A percentile compares a stretch with the other conserved stretches of the same genome.
phyloP scores from a whole-genome alignment of 2,113 vertebrate species.

The Ailurus styani region DNA sequence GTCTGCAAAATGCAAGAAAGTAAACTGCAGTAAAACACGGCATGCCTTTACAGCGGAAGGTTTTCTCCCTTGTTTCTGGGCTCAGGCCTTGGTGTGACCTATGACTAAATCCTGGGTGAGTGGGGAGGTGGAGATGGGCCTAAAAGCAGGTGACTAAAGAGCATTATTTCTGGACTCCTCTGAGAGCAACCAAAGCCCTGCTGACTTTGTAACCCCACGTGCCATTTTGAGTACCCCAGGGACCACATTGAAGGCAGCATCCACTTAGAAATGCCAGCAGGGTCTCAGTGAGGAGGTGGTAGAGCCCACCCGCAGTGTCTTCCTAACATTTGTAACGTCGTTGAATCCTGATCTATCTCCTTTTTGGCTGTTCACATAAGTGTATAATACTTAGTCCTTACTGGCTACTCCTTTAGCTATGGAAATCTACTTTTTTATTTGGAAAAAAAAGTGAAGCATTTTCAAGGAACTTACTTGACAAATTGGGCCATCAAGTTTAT shows the following conservation, averaged over 20 bases:
- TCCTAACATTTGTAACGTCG: not conserved
- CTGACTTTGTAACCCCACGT: not conserved
- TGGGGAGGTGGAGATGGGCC: not conserved
- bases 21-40: not conserved
- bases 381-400: not conserved
- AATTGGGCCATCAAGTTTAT: constrained; percentile 14
- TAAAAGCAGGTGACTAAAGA: not conserved
- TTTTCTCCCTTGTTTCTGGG: not conserved
- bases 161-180: not conserved
- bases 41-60: not conserved
- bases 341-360: not conserved
- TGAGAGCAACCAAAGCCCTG: not conserved
- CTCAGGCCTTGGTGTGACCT: not conserved
- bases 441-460: not conserved
- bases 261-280: not conserved
- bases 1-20: not conserved
- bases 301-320: not conserved
- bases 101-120: not conserved
- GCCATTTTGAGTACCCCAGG: not conserved
- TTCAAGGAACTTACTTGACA: not conserved
- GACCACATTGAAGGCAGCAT: not conserved
- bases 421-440: not conserved
- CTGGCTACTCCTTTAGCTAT: not conserved
- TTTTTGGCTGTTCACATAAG: not conserved
- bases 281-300: not conserved